Conservation (phyloP, 2,113 vertebrate genomes). For the Paraplagusia blochii region DNA sequence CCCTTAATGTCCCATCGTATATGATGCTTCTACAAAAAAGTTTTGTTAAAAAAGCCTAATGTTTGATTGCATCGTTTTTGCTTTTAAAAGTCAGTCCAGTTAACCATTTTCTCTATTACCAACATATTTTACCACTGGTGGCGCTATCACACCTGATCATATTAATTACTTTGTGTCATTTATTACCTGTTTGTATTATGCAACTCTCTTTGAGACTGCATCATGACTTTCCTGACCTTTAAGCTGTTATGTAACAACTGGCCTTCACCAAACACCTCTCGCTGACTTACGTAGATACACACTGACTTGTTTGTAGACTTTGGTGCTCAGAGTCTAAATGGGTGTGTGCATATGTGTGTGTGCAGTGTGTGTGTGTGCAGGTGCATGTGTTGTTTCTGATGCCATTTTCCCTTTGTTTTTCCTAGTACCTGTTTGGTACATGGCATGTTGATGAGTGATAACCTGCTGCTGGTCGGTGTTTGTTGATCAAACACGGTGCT, state of each 20-base stretch:
- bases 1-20: too few relatives aligned
- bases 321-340: not conserved
- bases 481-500: not conserved
- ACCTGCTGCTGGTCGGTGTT: not conserved
- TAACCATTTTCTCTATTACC: too few relatives aligned
- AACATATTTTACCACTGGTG: too few relatives aligned
- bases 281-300: constrained; percentile 10
- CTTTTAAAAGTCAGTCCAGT: too few relatives aligned
- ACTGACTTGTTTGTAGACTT: constrained; percentile 15
- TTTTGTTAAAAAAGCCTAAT: too few relatives aligned
- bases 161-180: not conserved
- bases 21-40: too few relatives aligned
- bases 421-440: not conserved
- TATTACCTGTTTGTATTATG: constrained; percentile 22
- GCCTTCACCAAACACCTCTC: constrained; percentile 5
- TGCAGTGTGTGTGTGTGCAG: not conserved
- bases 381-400: not conserved
- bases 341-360: not conserved
- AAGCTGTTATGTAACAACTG: constrained; percentile 30
- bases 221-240: constrained; percentile 28
- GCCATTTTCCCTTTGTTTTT: not conserved
- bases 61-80: too few relatives aligned
- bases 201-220: constrained; percentile 16
- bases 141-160: too few relatives aligned
- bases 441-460: not conserved